These are phyloP conservation scores for Stegostoma tigrinum DNA, from an alignment of 2,113 vertebrate species.

Conservation along the genomic window DNA sequence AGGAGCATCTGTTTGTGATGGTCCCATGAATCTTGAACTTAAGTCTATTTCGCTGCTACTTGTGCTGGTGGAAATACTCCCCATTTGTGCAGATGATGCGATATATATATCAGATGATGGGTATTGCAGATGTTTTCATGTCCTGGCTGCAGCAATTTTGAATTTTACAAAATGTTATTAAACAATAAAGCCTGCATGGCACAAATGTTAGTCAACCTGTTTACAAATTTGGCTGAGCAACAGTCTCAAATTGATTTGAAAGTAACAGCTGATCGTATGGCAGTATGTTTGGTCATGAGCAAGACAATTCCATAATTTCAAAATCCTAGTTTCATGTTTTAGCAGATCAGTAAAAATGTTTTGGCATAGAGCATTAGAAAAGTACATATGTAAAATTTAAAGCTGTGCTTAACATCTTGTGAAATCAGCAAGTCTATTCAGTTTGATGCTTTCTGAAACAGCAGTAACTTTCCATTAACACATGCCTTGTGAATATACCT, in stretches of 20 bases:
- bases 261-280: not conserved
- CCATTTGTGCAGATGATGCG: not conserved
- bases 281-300: conserved; percentile 31
- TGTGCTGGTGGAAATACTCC: not conserved
- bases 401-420: not conserved
- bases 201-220: not conserved
- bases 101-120: not conserved
- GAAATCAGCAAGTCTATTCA: not conserved
- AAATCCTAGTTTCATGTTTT: conserved; percentile 38
- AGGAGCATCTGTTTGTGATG: not conserved
- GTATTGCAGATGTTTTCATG: not conserved
- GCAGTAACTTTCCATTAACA: conserved; percentile 12
- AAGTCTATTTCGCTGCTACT: not conserved
- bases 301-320: conserved; percentile 40
- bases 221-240: conserved; percentile 20
- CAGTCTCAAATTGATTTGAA: not conserved
- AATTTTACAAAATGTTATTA: not conserved
- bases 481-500: not conserved
- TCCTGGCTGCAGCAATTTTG: not conserved
- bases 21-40: not conserved
- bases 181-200: not conserved
- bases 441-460: not conserved
- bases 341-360: not conserved
- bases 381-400: not conserved
- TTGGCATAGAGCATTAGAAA: not conserved